A percentile compares a stretch with the other conserved stretches of the same genome.
These are phyloP conservation scores for Carpatolechia fugitivella DNA, from an alignment of 2,888 invertebrate species.

Conservation along the genomic window DNA sequence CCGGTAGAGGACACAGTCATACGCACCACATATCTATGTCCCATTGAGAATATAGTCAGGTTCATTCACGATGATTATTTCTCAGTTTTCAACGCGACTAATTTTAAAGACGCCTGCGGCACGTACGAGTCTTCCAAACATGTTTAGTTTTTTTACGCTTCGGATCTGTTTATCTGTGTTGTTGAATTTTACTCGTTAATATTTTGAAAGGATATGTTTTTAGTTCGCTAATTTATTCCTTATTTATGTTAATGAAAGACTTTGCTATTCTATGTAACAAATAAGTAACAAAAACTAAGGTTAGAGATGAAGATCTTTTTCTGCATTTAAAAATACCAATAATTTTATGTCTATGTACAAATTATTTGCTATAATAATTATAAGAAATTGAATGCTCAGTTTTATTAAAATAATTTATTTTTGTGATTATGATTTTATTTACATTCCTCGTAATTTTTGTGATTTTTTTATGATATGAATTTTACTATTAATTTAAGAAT, in stretches of 20 bases:
- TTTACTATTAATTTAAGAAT: background rate
- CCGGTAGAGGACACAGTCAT: constrained; percentile 53
- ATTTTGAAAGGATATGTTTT: too few species aligned
- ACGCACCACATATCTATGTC: constrained; percentile 83
- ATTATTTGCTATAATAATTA: background rate
- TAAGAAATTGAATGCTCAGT: background rate
- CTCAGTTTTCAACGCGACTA: constrained; percentile 88
- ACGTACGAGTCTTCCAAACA: constrained; percentile 54
- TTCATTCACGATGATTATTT: constrained; percentile 95
- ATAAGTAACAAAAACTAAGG: too few species aligned
- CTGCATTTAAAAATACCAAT: too few species aligned
- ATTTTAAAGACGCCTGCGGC: constrained; percentile 91
- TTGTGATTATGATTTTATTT: background rate
- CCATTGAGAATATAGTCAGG: constrained; percentile 91
- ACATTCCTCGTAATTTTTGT: background rate
- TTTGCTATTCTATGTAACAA: too few species aligned
- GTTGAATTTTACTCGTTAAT: too few species aligned
- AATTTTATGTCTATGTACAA: background rate
- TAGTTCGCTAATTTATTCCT: too few species aligned
- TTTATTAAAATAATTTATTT: background rate
- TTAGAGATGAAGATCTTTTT: too few species aligned
- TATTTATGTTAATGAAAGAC: too few species aligned
- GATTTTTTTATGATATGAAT: background rate
- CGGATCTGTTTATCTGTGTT: too few species aligned
- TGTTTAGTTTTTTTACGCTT: background rate